phyloP scores from a whole-genome alignment of 2,888 invertebrate species.

The Chloroclystis v-ata region DNA sequence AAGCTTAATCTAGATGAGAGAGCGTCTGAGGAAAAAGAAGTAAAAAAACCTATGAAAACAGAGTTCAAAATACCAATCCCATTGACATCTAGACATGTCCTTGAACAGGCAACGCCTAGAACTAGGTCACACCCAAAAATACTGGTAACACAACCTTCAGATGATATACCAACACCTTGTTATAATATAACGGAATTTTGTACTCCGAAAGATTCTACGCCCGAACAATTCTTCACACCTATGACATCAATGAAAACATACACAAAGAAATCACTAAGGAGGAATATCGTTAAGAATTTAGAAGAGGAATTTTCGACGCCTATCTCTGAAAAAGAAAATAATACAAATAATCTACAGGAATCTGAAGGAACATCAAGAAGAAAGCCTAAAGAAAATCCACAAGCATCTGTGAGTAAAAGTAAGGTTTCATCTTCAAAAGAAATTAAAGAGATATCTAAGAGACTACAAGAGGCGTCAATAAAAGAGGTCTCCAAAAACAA shows the following conservation, averaged over 20 bases:
- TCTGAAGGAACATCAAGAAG: background rate
- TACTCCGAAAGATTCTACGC: conserved; percentile 50
- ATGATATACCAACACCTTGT: conserved; percentile 23
- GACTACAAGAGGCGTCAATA: background rate
- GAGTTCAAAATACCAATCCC: conserved; percentile 61
- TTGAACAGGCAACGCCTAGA: conserved; percentile 55
- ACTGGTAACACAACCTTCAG: conserved; percentile 32
- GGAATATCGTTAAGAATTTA: conserved; percentile 56
- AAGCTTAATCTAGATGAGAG: conserved; percentile 52
- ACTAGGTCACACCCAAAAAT: conserved; percentile 35
- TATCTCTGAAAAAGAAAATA: conserved; percentile 6
- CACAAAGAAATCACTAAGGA: conserved; percentile 38
- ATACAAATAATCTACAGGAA: background rate
- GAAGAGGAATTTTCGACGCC: conserved; percentile 57
- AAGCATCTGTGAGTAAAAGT: too few species aligned
- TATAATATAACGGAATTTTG: conserved; percentile 42
- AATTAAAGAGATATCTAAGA: too few species aligned
- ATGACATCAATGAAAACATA: conserved; percentile 54
- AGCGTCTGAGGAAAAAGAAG: conserved; percentile 34
- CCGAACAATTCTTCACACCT: conserved; percentile 60
- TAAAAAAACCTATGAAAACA: conserved; percentile 26
- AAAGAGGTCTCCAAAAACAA: background rate
- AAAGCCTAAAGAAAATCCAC: background rate
- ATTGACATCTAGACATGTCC: conserved; percentile 38
- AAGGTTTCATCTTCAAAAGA: too few species aligned